phyloP scores from a whole-genome alignment of 2,113 vertebrate genomes.

The Trachemys scripta region DNA sequence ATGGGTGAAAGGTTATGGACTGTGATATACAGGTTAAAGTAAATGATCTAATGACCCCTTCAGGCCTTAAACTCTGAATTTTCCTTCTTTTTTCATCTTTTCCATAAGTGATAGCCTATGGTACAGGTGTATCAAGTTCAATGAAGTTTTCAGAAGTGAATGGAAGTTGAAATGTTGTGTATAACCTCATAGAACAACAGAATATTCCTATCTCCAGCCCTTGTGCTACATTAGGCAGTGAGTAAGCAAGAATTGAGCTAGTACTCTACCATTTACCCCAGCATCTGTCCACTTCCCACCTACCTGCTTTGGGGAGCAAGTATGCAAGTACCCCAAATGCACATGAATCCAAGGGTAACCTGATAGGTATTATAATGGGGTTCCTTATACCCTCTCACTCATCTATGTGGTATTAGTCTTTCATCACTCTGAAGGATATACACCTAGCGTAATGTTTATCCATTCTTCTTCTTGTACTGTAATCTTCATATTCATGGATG shows the following conservation, averaged over 20 bases:
- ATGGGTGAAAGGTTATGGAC: neutral
- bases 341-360: neutral
- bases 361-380: accelerated
- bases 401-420: neutral
- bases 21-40: neutral
- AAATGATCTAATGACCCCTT: neutral
- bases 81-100: neutral
- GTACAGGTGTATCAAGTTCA: neutral
- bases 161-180: neutral
- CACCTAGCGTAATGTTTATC: neutral
- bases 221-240: neutral
- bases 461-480: neutral
- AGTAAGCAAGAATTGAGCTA: neutral
- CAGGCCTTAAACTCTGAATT: no score
- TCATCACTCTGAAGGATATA: neutral
- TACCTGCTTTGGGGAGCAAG: neutral
- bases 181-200: neutral
- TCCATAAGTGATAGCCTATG: no score
- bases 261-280: neutral
- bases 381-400: neutral
- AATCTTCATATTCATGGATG: neutral
- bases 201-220: neutral
- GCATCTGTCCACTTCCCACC: neutral
- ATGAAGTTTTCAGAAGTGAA: neutral
- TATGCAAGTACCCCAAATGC: neutral